phyloP scores from a whole-genome alignment of 2,113 vertebrate genomes.

The Solea solea region DNA sequence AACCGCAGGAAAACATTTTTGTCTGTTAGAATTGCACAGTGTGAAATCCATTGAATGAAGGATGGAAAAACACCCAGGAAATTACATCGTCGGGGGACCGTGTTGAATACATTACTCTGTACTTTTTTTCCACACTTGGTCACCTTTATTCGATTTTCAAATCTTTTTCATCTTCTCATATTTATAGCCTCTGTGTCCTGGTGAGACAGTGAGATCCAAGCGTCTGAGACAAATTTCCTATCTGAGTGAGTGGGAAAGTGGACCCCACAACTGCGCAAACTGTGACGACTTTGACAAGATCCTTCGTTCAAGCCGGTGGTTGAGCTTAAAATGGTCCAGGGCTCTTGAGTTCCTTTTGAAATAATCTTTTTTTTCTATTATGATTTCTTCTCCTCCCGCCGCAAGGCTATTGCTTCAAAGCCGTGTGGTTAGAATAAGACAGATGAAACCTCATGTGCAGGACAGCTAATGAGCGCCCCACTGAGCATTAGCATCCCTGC shows the following conservation, averaged over 20 bases:
- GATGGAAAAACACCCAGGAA: slow-evolving; percentile 11
- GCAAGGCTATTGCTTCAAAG: slow-evolving; percentile 52
- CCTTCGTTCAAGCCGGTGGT: slow-evolving; percentile 59
- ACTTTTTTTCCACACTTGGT: slow-evolving; percentile 35
- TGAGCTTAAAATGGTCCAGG: slow-evolving; percentile 53
- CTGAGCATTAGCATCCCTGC: slow-evolving; percentile 55
- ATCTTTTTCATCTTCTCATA: slow-evolving; percentile 30
- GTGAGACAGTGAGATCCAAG: not conserved
- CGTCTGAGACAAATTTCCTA: not conserved
- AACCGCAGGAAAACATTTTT: slow-evolving; percentile 27
- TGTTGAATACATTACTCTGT: slow-evolving; percentile 26
- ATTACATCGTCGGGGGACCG: slow-evolving; percentile 18
- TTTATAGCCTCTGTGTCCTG: slow-evolving; percentile 15
- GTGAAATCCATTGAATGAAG: slow-evolving; percentile 26
- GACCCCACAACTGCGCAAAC: not conserved
- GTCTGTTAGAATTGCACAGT: slow-evolving; percentile 8
- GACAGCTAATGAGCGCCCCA: slow-evolving; percentile 26
- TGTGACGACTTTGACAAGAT: slow-evolving; percentile 43
- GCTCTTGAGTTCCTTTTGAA: slow-evolving; percentile 56
- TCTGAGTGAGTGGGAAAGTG: not conserved
- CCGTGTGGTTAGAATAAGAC: slow-evolving; percentile 15
- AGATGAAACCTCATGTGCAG: slow-evolving; percentile 25
- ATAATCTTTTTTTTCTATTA: slow-evolving; percentile 59
- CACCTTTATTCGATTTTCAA: slow-evolving; percentile 31
- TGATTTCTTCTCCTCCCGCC: slow-evolving; percentile 46